Conservation (phyloP, 2,888 invertebrate genomes). For the Ophion ellenae region DNA sequence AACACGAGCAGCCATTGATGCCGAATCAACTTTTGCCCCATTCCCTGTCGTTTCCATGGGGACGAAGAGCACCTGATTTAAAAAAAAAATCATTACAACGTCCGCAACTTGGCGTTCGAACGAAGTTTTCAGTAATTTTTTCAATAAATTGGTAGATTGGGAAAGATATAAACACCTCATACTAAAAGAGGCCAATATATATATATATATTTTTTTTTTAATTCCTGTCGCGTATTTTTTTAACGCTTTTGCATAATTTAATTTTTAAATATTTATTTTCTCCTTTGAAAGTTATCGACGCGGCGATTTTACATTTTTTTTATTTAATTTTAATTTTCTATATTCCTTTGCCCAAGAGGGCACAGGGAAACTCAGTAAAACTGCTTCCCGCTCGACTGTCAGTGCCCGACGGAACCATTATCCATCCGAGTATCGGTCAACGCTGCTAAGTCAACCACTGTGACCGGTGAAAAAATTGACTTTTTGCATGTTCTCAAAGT, state of each 20-base stretch:
- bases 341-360: neutral
- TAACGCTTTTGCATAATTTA: neutral
- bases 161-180: neutral
- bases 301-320: neutral
- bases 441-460: no score
- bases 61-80: constrained; percentile 41
- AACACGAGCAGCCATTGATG: constrained; percentile 49
- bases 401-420: neutral
- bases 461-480: no score
- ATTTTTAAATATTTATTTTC: neutral
- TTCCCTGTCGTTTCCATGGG: constrained; percentile 37
- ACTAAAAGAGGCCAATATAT: neutral
- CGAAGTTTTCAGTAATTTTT: neutral
- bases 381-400: neutral
- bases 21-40: constrained; percentile 59
- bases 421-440: neutral
- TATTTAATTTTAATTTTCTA: neutral
- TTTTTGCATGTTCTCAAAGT: no score
- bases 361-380: neutral
- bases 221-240: neutral
- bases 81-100: constrained; percentile 15
- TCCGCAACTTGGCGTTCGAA: neutral
- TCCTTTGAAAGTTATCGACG: neutral
- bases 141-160: neutral
- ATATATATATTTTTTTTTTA: neutral